Evolutionary conservation across 2,888 invertebrate genomes (phyloP).

Genomic region (Drosophila stalkeri): DNA sequence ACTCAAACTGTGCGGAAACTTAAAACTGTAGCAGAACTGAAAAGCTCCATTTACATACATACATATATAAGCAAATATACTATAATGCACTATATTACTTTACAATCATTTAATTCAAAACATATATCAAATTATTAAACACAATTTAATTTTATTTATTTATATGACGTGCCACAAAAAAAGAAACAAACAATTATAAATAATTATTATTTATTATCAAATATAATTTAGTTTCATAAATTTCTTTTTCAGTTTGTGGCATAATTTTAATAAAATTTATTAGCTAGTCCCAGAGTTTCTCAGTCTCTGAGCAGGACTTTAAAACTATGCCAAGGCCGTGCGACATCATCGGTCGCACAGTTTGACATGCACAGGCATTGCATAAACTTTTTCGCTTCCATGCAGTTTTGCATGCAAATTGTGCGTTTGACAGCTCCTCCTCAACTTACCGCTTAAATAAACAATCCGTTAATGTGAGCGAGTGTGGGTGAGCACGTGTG

Average conservation of each 20-base stretch:
- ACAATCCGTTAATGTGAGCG: constrained; percentile 28
- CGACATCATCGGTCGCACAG: constrained; percentile 16
- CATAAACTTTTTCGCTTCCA: constrained; percentile 17
- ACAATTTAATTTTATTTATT: not conserved
- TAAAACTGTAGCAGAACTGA: not conserved
- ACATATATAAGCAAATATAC: not conserved
- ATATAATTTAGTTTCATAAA: not conserved
- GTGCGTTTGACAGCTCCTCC: constrained; percentile 11
- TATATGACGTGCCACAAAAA: not conserved
- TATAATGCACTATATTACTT: not conserved
- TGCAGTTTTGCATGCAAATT: constrained; percentile 38
- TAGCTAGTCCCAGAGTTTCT: not conserved
- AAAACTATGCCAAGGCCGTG: constrained; percentile 48
- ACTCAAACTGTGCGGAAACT: not conserved
- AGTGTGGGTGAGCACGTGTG: constrained; percentile 2
- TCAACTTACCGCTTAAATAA: constrained; percentile 67
- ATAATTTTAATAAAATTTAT: not conserved
- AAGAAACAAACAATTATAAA: not conserved
- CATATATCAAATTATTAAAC: not conserved
- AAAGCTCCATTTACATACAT: too few species aligned
- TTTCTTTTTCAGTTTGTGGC: constrained; percentile 7
- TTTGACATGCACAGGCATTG: constrained; percentile 34
- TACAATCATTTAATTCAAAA: not conserved
- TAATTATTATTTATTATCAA: not conserved
- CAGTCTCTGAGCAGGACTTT: constrained; percentile 26